Conservation (phyloP, 2,113 vertebrate genomes). For the Emydura subglobosa region DNA sequence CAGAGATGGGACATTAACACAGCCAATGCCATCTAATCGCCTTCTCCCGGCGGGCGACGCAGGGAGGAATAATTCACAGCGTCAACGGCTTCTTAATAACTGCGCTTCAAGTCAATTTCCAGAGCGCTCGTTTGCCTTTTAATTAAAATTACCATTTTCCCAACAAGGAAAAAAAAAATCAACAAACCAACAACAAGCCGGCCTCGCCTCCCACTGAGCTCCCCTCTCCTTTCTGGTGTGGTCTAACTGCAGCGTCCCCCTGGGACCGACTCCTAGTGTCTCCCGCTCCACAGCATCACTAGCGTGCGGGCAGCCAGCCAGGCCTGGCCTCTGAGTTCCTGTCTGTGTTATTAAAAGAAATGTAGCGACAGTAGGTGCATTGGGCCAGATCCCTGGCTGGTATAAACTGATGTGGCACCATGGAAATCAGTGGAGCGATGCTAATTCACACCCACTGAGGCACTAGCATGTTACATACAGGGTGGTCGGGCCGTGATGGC, state of each 20-base stretch:
- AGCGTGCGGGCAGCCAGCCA: accelerated
- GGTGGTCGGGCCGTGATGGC: not conserved
- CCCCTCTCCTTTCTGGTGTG: not conserved
- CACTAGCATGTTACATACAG: too few relatives aligned
- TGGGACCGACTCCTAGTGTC: not conserved
- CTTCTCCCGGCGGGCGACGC: not conserved
- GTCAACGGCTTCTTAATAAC: conserved; percentile 78
- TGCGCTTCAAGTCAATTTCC: conserved; percentile 64
- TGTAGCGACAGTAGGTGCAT: accelerated
- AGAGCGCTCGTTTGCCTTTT: conserved; percentile 72
- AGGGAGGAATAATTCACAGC: conserved; percentile 48
- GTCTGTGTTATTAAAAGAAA: accelerated
- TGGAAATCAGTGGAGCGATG: accelerated
- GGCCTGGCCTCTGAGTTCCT: accelerated
- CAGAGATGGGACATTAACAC: not conserved
- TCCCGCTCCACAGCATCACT: accelerated
- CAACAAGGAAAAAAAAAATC: conserved; percentile 4
- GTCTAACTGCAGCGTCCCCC: accelerated
- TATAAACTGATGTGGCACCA: accelerated
- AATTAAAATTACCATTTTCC: conserved; percentile 78
- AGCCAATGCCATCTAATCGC: not conserved
- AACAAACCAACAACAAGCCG: not conserved
- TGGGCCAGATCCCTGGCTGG: accelerated
- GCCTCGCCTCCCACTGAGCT: not conserved
- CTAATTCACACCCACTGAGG: not conserved